Base-by-base conservation (phyloP, 2,888 invertebrate species). In the Polyploca ridens region DNA sequence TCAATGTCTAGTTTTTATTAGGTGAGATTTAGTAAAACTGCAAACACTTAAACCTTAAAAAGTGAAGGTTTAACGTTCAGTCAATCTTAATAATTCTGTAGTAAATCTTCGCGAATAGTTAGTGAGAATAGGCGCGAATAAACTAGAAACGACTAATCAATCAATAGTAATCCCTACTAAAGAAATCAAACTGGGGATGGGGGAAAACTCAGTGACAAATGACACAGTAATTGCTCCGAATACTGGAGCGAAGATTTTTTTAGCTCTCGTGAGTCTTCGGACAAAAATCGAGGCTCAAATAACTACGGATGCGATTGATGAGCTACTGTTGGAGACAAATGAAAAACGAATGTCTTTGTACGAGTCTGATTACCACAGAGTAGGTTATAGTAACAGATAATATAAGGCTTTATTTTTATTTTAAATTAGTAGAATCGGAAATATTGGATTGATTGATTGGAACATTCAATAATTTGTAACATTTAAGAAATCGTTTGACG, bases 261-360 rank as follows among this genome's bases (percentile, higher is more conserved):
- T 83, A 70, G 79, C 71, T 70, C 71, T 59, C 10, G 19, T n/a
- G 16, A 49, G 54, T 54, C 54, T 60, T 46, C 64, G 66, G 72
- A 72, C 75, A 81, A 83, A 88, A 90, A 86, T 88, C 86, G 83
- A 78, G 84, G 79, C 76, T 78, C 84, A 83, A 88, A 89, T 87
- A 89, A 87, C 85, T 84, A 83, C 77, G 79, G 79, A 73, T 76
- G 79, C 86, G 90, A 91, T 91, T 93, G 92, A 93, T 91, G 92
- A 86, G 84, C 71, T 68, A 64, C 79, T 78, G 78, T 73, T 74
- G 77, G 79, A 84, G 87, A 86, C 87, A 86, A 84, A 88, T 87
- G 89, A 85, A 82, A 83, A 85, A 86, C 83, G 81, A 82, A 83
- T 81, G 83, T 81, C 81, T 72, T 75, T 78, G 76, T 79, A 79